phyloP scores from a whole-genome alignment of 2,888 invertebrate genomes.

The Drosophila buzzatii region DNA sequence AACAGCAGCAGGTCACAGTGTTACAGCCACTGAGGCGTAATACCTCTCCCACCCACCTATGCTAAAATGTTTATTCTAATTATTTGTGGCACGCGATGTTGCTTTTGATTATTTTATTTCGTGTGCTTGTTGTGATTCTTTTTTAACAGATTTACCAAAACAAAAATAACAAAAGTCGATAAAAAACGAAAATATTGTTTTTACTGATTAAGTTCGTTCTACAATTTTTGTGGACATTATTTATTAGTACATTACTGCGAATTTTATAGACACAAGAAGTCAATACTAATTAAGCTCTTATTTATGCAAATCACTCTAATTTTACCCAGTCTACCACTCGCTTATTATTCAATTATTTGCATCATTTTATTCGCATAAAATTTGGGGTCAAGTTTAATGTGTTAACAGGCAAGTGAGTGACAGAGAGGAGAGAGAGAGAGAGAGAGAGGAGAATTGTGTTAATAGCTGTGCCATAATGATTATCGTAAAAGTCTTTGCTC shows the following conservation, averaged over 20 bases:
- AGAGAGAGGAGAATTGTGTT: constrained; percentile 42
- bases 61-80: constrained; percentile 63
- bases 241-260: constrained; percentile 9
- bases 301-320: constrained; percentile 19
- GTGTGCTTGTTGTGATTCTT: constrained; percentile 31
- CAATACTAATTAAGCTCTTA: constrained; percentile 28
- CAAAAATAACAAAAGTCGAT: constrained; percentile 28
- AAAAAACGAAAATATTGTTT: constrained; percentile 39
- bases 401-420: constrained; percentile 30
- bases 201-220: constrained; percentile 38
- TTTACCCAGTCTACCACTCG: background rate
- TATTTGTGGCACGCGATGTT: constrained; percentile 68
- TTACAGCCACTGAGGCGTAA: constrained; percentile 24
- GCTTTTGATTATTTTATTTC: constrained; percentile 52
- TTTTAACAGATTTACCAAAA: constrained; percentile 44
- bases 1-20: constrained; percentile 43
- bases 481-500: constrained; percentile 43
- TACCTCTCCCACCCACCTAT: background rate
- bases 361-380: constrained; percentile 32
- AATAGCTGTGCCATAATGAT: constrained; percentile 57
- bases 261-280: constrained; percentile 28
- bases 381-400: constrained; percentile 65
- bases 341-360: constrained; percentile 28
- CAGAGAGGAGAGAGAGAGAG: constrained; percentile 13
- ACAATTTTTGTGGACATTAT: constrained; percentile 35